Evolutionary conservation across 2,797 vertebrate species (phyloP).

Genomic region (Sebastes steindachneri): DNA sequence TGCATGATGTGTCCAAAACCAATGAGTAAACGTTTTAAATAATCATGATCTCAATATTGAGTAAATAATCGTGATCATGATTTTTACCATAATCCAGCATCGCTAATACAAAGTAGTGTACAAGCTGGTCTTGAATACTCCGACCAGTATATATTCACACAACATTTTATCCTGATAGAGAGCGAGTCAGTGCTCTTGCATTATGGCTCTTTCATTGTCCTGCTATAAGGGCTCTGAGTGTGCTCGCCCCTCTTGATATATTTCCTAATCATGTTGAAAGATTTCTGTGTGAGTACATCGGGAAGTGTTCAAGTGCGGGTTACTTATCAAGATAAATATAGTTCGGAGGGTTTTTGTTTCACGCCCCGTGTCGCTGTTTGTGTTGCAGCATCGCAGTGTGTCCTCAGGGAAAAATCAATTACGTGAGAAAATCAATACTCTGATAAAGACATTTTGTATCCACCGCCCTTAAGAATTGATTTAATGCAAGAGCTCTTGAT

Average conservation of each 20-base stretch:
- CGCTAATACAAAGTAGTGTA: background rate
- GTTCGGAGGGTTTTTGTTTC: constrained; percentile 24
- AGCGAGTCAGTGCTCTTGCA: background rate
- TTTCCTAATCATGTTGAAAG: constrained; percentile 22
- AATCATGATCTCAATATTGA: too few species aligned
- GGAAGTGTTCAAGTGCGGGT: constrained; percentile 18
- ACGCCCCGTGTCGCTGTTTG: constrained; percentile 22
- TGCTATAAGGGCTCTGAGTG: background rate
- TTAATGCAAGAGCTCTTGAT: constrained; percentile 63
- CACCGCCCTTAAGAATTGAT: constrained; percentile 65
- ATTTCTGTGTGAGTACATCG: constrained; percentile 8
- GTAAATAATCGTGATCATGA: too few species aligned
- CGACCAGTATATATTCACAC: background rate
- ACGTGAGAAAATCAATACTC: constrained; percentile 70
- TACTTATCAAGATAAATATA: constrained; percentile 52
- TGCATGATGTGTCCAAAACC: background rate
- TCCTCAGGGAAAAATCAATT: constrained; percentile 61
- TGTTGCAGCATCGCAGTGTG: constrained; percentile 9
- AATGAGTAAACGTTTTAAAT: too few species aligned
- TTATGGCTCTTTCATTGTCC: background rate
- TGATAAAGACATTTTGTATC: constrained; percentile 67
- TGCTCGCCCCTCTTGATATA: background rate
- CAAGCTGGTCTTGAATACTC: background rate
- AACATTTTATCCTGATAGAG: background rate
- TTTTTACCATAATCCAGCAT: too few species aligned